Conservation (phyloP, 2,113 vertebrate genomes). For the Platysteira castanea region DNA sequence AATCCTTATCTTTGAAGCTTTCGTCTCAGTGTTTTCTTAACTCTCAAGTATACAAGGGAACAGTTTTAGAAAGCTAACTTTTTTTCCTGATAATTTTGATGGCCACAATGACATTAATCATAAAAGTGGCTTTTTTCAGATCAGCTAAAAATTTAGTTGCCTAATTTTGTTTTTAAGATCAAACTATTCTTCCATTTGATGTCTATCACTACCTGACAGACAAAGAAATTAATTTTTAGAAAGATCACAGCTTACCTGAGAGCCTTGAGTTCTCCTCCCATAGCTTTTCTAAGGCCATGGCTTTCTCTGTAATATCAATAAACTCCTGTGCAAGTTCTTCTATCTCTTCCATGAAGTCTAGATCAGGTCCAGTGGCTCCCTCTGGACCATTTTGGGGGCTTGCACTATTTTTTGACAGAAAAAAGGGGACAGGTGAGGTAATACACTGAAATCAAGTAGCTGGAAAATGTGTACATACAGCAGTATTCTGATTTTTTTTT, state of each 20-base stretch:
- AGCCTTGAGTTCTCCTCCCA: slow-evolving; percentile 38
- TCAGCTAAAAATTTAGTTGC: background rate
- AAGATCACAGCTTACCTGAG: slow-evolving; percentile 31
- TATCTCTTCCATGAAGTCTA: slow-evolving; percentile 55
- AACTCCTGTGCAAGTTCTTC: slow-evolving; percentile 62
- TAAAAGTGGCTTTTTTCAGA: background rate
- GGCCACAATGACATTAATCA: background rate
- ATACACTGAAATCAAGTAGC: background rate
- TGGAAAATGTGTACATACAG: background rate
- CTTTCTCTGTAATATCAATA: slow-evolving; percentile 52
- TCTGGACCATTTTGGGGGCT: background rate
- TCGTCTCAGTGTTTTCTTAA: background rate
- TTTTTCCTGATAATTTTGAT: background rate
- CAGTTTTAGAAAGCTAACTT: background rate
- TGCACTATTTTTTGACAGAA: background rate
- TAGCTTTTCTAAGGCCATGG: slow-evolving; percentile 31
- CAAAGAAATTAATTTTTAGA: background rate
- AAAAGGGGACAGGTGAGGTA: background rate
- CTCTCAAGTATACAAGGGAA: background rate
- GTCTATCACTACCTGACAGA: background rate
- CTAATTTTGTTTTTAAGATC: background rate
- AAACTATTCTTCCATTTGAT: background rate
- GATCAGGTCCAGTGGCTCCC: background rate
- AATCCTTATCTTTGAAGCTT: background rate
- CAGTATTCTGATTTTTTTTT: background rate